phyloP scores from a whole-genome alignment of 2,113 vertebrate genomes.

The Alaudala cheleensis region DNA sequence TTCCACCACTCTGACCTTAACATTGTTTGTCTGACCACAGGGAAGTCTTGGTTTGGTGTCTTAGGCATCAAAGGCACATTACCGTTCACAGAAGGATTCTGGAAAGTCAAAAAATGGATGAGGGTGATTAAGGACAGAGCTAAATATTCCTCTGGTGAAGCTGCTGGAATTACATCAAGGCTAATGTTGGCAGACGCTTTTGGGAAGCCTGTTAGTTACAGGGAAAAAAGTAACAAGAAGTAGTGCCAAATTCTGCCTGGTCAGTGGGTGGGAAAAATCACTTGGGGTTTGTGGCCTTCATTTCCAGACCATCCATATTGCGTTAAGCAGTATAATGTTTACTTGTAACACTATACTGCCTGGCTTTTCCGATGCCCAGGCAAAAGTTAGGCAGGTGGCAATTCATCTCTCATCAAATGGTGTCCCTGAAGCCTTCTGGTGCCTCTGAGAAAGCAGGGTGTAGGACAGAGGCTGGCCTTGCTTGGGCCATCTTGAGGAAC shows the following conservation, averaged over 20 bases:
- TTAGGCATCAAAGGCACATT: background rate
- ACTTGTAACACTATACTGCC: background rate
- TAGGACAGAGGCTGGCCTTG: background rate
- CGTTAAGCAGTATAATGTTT: background rate
- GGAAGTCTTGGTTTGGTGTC: background rate
- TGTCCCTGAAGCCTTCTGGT: background rate
- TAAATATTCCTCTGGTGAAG: constrained; percentile 12
- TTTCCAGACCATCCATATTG: background rate
- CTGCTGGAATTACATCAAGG: constrained; percentile 4
- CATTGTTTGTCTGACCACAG: background rate
- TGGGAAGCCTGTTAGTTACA: background rate
- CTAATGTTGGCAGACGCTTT: background rate
- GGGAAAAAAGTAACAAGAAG: background rate
- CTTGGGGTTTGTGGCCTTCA: background rate
- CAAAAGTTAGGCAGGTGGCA: background rate
- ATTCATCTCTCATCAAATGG: background rate
- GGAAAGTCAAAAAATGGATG: background rate
- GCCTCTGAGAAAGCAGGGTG: background rate
- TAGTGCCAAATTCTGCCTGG: background rate
- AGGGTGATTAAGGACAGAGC: background rate
- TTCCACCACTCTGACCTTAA: background rate
- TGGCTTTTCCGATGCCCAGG: background rate
- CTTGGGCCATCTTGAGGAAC: background rate
- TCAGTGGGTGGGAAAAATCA: background rate
- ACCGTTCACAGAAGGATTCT: background rate